These are phyloP conservation scores for Epizoanthus rinbou DNA, from an alignment of 92 coral and sea anemone genomes.

Conservation along the genomic window DNA sequence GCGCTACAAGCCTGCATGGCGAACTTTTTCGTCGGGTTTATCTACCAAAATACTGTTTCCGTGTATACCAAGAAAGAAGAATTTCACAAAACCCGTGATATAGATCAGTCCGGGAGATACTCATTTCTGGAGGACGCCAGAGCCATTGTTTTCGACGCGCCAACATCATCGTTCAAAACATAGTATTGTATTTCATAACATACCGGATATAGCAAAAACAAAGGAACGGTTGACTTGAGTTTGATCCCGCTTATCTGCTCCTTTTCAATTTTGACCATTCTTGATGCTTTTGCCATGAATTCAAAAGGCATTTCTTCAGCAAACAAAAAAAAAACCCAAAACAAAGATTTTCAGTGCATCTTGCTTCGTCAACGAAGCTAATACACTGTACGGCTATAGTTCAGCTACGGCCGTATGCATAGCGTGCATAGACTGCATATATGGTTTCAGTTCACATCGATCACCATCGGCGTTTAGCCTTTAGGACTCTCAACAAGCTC, in stretches of 20 bases:
- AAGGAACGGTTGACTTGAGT: background rate
- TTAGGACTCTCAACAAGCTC: constrained; percentile 25
- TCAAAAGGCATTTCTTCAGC: constrained; percentile 26
- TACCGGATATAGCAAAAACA: constrained; percentile 27
- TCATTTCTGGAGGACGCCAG: constrained; percentile 13
- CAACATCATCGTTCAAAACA: constrained; percentile 31
- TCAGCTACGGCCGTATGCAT: background rate
- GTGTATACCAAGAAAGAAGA: too few relatives aligned
- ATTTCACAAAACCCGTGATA: too few relatives aligned
- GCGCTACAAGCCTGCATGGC: too few relatives aligned
- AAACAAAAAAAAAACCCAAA: constrained; percentile 20
- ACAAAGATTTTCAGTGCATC: constrained; percentile 19
- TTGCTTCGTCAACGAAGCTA: constrained; percentile 14
- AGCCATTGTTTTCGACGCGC: constrained; percentile 17
- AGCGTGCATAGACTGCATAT: too few relatives aligned
- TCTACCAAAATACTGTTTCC: too few relatives aligned
- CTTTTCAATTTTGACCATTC: constrained; percentile 23
- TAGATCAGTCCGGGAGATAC: constrained; percentile 32
- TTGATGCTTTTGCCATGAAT: constrained; percentile 17
- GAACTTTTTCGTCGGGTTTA: too few relatives aligned
- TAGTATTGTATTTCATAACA: constrained; percentile 29
- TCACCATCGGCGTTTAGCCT: background rate
- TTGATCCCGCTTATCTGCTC: constrained; percentile 27
- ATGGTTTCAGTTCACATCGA: too few relatives aligned
- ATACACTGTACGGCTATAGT: background rate